Base-by-base conservation (phyloP, 92 coral and sea anemone species). In the Phymanthus crucifer region DNA sequence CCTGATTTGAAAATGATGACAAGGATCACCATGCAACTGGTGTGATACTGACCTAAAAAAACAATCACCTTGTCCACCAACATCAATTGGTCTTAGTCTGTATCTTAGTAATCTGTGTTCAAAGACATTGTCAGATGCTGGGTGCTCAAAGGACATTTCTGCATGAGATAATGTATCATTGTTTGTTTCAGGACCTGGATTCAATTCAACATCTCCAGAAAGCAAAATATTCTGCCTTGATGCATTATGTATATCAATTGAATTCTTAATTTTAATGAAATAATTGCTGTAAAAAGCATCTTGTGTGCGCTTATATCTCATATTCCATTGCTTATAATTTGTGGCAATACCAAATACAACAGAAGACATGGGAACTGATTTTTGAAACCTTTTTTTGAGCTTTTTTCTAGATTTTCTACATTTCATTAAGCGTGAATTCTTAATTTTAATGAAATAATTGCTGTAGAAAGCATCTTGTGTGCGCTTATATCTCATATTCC, bases 31-130 rank as follows among this genome's bases (percentile, higher is more conserved):
- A 84, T 68, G 79, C 73, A 88, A 68, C 67, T 87, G 91, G 76
- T 79, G 88, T 73, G 88, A 79, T 73, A 88, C 84, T 70, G 85
- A 74, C 70, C 78, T 78, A 80, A 88, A 88, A 71, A 88, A 84
- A 68, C 88, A 81, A 48, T 80, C 84, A 46, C 89, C 89, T 71
- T 57, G 77, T 34, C 89, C 89, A 40, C 89, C 89, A 57, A 75
- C 86, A 76, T 83, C 80, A 31, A 83, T 24, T 77, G 81, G 70
- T 70, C 78, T 57, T 71, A 83, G 75, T 36, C 87, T 76, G 36
- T 46, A 66, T 71, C 61, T 45, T 67, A 47, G 16, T 72, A 87
- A 83, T 83, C 91, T 87, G 21, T n/a, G 31, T 27, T 70, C 66
- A 29, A 85, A 45, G 61, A 80, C 13, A 43, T 24, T 37, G 14